A percentile compares a stretch with the other conserved stretches of the same genome.
Conservation (phyloP, 2,113 vertebrate genomes). For the Vulpes ferrilata region DNA sequence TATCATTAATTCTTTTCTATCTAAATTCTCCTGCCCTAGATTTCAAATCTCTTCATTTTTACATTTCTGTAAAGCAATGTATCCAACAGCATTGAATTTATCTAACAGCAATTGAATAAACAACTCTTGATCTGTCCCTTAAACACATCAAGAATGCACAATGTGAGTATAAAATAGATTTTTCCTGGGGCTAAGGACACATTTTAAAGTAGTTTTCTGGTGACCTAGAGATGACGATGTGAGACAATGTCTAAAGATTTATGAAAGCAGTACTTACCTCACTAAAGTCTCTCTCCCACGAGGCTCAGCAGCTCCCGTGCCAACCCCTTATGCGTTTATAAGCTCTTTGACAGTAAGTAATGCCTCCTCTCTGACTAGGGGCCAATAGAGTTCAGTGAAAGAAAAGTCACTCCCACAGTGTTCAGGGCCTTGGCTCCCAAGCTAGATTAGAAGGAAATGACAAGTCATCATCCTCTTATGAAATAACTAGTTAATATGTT, state of each 20-base stretch:
- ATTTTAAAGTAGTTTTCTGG: neutral
- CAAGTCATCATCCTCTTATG: neutral
- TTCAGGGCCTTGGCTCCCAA: accelerated
- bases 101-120: neutral
- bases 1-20: neutral
- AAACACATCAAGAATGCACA: neutral
- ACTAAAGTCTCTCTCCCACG: neutral
- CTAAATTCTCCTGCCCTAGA: neutral
- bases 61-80: neutral
- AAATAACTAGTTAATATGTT: neutral
- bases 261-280: neutral
- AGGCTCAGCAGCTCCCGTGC: neutral
- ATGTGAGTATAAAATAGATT: neutral
- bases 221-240: neutral
- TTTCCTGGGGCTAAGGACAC: neutral
- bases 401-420: neutral
- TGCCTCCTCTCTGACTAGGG: neutral
- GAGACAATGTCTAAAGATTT: neutral
- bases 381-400: neutral
- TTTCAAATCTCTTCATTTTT: neutral
- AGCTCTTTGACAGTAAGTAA: neutral
- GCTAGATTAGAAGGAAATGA: neutral
- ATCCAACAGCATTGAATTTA: neutral
- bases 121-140: neutral
- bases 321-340: neutral